Percentiles rank a stretch among this genome's conserved stretches.
Evolutionary conservation across 2,113 vertebrate genomes (phyloP).

Genomic region (Lycocorax pyrrhopterus): DNA sequence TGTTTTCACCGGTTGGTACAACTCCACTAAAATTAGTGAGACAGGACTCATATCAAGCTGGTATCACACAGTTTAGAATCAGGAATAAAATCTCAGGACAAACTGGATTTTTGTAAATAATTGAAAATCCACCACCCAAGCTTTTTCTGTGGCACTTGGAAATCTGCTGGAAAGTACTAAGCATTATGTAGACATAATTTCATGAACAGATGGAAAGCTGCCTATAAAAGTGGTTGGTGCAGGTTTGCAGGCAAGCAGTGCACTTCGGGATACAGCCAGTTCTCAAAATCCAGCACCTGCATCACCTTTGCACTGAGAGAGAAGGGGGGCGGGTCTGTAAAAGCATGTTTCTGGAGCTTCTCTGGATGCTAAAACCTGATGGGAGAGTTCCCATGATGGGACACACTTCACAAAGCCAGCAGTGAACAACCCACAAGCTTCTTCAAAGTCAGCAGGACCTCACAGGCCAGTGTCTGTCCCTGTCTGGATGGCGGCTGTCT

Average conservation of each 20-base stretch:
- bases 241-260: not conserved
- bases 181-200: not conserved
- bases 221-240: not conserved
- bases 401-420: not conserved
- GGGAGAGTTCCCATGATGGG: not conserved
- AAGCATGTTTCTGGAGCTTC: not conserved
- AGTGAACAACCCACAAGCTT: not conserved
- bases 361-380: not conserved
- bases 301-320: not conserved
- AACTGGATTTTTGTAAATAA: constrained; percentile 3
- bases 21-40: not conserved
- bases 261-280: not conserved
- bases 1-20: not conserved
- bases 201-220: not conserved
- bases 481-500: constrained; percentile 11
- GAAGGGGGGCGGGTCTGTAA: rapidly evolving
- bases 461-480: constrained; percentile 5
- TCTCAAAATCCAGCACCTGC: not conserved
- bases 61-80: not conserved
- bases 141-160: not conserved
- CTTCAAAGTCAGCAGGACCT: constrained; percentile 38
- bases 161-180: not conserved
- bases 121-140: not conserved
- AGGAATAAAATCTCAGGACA: not conserved
- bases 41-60: not conserved